Evolutionary conservation across 2,113 vertebrate genomes (phyloP).

Genomic region (Python bivittatus): DNA sequence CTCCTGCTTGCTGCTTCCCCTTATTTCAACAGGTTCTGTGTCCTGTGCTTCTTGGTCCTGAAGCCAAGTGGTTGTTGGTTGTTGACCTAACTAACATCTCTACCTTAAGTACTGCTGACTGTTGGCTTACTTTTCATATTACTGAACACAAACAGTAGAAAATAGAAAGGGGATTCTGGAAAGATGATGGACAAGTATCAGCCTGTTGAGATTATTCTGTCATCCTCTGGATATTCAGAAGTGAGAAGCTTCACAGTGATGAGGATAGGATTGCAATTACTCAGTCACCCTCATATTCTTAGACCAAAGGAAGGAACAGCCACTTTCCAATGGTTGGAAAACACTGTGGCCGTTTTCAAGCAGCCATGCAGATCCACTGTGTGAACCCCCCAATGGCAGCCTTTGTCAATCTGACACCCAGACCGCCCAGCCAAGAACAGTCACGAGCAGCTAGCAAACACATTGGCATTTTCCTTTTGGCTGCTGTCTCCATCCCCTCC

Average conservation of each 20-base stretch:
- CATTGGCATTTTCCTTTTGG: not conserved
- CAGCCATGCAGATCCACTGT: not conserved
- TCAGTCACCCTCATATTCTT: not conserved
- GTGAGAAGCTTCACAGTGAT: not conserved
- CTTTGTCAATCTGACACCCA: not conserved
- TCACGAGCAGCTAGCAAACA: not conserved
- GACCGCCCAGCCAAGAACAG: not conserved
- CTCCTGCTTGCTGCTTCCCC: not conserved
- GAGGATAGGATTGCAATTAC: not conserved
- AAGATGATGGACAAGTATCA: not conserved
- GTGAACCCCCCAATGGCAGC: not conserved
- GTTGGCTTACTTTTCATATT: not conserved
- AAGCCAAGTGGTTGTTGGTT: not conserved
- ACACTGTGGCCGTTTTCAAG: not conserved
- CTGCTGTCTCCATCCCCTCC: not conserved
- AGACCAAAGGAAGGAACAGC: not conserved
- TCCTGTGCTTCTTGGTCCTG: not conserved
- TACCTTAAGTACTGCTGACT: not conserved
- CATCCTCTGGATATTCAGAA: not conserved
- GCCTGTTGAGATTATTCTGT: not conserved
- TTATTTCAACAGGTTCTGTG: not conserved
- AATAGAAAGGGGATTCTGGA: not conserved
- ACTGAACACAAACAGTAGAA: not conserved
- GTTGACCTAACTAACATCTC: not conserved
- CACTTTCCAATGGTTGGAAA: not conserved